Conservation (phyloP, 2,888 invertebrate species). For the Scelioninae gen. 2 region DNA sequence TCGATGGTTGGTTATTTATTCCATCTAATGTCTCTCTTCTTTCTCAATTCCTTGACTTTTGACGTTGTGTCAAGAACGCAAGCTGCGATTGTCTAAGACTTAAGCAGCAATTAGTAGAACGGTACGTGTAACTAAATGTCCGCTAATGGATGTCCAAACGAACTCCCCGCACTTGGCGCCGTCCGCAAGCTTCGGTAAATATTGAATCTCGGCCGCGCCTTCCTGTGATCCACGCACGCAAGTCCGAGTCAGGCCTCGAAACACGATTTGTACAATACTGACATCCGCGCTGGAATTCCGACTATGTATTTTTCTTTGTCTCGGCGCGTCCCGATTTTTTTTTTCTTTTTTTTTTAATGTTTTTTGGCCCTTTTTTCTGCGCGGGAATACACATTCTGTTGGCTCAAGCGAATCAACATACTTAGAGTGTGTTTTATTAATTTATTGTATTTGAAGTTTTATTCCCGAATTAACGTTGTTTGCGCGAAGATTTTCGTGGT, state of each 20-base stretch:
- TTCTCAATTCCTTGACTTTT: conserved; percentile 19
- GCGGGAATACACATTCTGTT: conserved; percentile 36
- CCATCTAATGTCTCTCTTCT: too few relatives aligned
- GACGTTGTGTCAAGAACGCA: conserved; percentile 51
- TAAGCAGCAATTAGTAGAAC: conserved; percentile 60
- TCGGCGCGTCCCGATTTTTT: conserved; percentile 21
- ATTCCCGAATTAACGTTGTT: conserved; percentile 29
- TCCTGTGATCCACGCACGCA: conserved; percentile 45
- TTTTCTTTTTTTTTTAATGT: conserved; percentile 6
- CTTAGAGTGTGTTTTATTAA: conserved; percentile 48
- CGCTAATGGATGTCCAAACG: conserved; percentile 62
- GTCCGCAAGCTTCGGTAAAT: conserved; percentile 61
- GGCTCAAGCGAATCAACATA: conserved; percentile 43
- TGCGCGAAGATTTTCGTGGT: conserved; percentile 21
- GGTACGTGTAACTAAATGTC: conserved; percentile 58
- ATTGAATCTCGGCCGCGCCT: conserved; percentile 65
- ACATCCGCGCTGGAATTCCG: conserved; percentile 42
- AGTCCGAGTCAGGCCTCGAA: conserved; percentile 23
- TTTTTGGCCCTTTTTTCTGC: conserved; percentile 17
- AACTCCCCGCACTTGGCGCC: conserved; percentile 57
- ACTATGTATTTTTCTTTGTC: conserved; percentile 52
- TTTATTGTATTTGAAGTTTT: conserved; percentile 40
- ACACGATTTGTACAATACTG: conserved; percentile 50
- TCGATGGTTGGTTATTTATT: too few relatives aligned
- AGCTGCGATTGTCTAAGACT: conserved; percentile 61